phyloP scores from a whole-genome alignment of 2,888 invertebrate species.

The Diarsia rubi region DNA sequence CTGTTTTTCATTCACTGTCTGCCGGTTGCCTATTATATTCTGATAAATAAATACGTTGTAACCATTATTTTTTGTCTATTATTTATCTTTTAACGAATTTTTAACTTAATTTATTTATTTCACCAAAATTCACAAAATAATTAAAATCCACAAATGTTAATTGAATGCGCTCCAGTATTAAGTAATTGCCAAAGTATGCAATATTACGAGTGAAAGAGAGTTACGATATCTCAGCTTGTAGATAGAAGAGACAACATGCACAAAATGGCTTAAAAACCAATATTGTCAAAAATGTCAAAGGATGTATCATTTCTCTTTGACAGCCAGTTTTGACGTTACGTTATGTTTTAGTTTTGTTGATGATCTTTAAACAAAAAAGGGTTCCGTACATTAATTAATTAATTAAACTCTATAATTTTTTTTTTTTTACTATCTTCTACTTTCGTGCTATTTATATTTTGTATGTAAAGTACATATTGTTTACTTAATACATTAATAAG shows the following conservation, averaged over 20 bases:
- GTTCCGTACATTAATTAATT: constrained; percentile 47
- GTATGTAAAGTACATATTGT: too few relatives aligned
- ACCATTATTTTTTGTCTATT: not conserved
- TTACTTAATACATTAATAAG: too few relatives aligned
- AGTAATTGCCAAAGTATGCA: not conserved
- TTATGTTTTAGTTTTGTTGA: constrained; percentile 9
- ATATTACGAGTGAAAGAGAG: constrained; percentile 10
- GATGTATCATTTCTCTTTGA: constrained; percentile 12
- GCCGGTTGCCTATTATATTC: not conserved
- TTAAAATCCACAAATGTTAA: not conserved
- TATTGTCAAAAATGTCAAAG: too few relatives aligned
- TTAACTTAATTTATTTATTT: constrained; percentile 12
- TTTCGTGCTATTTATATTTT: too few relatives aligned
- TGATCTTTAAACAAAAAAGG: constrained; percentile 16
- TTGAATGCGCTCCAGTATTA: constrained; percentile 20
- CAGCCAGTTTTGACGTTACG: constrained; percentile 9
- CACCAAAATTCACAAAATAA: not conserved
- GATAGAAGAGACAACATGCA: constrained; percentile 26
- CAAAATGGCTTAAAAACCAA: not conserved
- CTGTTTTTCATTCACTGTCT: not conserved
- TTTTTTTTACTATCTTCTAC: too few relatives aligned
- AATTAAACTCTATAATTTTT: constrained; percentile 25
- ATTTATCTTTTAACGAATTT: constrained; percentile 31
- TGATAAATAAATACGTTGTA: not conserved
- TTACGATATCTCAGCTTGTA: not conserved